These are phyloP conservation scores for Macrotrachela quadricornifera DNA, from an alignment of 1,140 invertebrate species.

Conservation along the genomic window DNA sequence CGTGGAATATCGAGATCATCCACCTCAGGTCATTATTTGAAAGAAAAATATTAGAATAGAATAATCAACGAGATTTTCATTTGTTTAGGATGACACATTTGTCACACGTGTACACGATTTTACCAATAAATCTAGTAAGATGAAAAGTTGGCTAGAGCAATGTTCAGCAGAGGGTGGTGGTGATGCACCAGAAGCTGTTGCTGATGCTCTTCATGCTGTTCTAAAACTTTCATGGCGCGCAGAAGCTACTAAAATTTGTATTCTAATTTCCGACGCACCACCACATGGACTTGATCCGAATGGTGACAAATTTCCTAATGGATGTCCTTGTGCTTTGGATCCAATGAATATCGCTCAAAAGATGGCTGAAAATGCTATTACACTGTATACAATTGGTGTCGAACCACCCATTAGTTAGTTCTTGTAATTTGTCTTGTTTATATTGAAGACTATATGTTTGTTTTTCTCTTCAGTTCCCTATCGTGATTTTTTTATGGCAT, in stretches of 20 bases:
- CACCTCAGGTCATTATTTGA: too few species aligned
- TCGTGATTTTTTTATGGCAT: conserved; percentile 20
- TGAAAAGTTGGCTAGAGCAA: conserved; percentile 17
- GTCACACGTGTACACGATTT: conserved; percentile 18
- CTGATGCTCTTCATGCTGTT: conserved; percentile 17
- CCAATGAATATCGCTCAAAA: conserved; percentile 15
- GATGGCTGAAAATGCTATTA: conserved; percentile 18
- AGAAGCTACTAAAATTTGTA: conserved; percentile 19
- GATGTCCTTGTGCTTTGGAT: conserved; percentile 15
- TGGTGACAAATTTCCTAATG: conserved; percentile 10
- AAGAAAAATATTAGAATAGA: too few species aligned
- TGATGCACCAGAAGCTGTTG: conserved; percentile 19
- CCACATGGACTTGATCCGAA: conserved; percentile 16
- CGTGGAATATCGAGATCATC: conserved; percentile 21
- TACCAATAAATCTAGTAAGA: conserved; percentile 14
- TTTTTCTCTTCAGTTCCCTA: too few species aligned
- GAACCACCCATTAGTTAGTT: conserved; percentile 18
- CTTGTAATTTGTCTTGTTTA: too few species aligned
- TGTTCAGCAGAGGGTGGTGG: conserved; percentile 16
- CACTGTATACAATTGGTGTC: conserved; percentile 18
- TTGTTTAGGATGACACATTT: conserved; percentile 14
- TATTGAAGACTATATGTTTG: too few species aligned
- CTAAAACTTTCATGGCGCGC: conserved; percentile 17
- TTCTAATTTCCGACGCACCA: conserved; percentile 20
- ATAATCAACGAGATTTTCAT: too few species aligned